These are phyloP conservation scores for Plagodis pulveraria DNA, from an alignment of 2,888 invertebrate genomes.

Conservation along the genomic window DNA sequence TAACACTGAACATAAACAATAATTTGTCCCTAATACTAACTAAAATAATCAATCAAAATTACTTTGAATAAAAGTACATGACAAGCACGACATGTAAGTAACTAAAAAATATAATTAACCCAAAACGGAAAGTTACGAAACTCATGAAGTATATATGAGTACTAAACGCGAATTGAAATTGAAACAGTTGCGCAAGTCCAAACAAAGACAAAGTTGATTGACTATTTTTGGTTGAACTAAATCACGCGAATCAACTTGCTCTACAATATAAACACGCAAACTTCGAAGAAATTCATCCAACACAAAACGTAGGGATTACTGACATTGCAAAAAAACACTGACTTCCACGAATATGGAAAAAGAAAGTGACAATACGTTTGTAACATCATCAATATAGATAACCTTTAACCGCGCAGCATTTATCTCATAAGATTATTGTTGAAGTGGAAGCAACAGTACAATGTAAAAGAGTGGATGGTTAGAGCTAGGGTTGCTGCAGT, in stretches of 20 bases:
- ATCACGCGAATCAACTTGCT: conserved; percentile 71
- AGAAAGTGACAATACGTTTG: conserved; percentile 35
- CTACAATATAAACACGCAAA: conserved; percentile 74
- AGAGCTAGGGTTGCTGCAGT: conserved; percentile 61
- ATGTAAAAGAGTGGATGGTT: conserved; percentile 55
- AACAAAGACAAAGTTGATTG: conserved; percentile 64
- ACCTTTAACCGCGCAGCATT: conserved; percentile 44
- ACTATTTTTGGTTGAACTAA: conserved; percentile 70
- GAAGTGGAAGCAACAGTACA: conserved; percentile 37
- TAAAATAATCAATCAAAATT: conserved; percentile 9
- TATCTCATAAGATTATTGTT: conserved; percentile 46
- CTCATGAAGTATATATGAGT: conserved; percentile 32
- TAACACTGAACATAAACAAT: conserved; percentile 11
- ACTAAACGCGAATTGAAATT: conserved; percentile 47
- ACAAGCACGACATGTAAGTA: conserved; percentile 14
- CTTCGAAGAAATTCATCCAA: conserved; percentile 71
- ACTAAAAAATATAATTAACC: conserved; percentile 33
- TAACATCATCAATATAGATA: conserved; percentile 19
- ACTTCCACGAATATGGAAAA: conserved; percentile 58
- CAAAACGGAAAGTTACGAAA: conserved; percentile 31
- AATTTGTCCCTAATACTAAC: conserved; percentile 10
- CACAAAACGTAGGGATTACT: conserved; percentile 63
- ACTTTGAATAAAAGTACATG: conserved; percentile 1
- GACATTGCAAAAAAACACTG: conserved; percentile 58
- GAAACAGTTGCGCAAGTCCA: conserved; percentile 55